Evolutionary conservation across 2,113 vertebrate species (phyloP).

Genomic region (Climacteris rufus): DNA sequence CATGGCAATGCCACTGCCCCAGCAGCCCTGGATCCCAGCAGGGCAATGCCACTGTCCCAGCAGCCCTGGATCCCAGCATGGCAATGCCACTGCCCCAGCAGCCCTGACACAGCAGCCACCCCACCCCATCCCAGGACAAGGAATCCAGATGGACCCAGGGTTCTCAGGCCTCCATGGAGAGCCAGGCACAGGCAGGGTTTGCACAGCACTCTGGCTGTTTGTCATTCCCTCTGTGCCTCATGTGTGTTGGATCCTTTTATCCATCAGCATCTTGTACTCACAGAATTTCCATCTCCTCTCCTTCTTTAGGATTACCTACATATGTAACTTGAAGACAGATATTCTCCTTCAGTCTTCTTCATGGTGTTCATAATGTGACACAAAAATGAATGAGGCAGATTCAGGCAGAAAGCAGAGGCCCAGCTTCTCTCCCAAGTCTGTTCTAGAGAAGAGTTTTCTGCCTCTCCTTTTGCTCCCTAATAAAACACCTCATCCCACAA

Average conservation of each 20-base stretch:
- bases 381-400: not conserved
- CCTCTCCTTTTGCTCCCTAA: not conserved
- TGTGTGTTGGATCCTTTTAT: not conserved
- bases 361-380: rapidly evolving
- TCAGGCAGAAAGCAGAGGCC: not conserved
- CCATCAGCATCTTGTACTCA: not conserved
- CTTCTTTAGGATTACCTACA: not conserved
- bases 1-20: no score
- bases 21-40: no score
- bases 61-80: no score
- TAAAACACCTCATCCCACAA: not conserved
- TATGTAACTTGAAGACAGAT: rapidly evolving
- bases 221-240: not conserved
- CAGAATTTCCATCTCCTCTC: not conserved
- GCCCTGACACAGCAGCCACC: constrained; percentile 28
- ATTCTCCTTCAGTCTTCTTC: not conserved
- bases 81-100: no score
- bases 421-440: no score
- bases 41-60: constrained; percentile 3
- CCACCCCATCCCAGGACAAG: not conserved
- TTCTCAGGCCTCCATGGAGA: not conserved
- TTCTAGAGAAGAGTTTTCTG: no score
- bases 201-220: rapidly evolving
- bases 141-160: not conserved
- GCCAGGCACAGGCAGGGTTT: not conserved